Evolutionary conservation across 2,113 vertebrate genomes (phyloP).

Genomic region (Misgurnus anguillicaudatus): DNA sequence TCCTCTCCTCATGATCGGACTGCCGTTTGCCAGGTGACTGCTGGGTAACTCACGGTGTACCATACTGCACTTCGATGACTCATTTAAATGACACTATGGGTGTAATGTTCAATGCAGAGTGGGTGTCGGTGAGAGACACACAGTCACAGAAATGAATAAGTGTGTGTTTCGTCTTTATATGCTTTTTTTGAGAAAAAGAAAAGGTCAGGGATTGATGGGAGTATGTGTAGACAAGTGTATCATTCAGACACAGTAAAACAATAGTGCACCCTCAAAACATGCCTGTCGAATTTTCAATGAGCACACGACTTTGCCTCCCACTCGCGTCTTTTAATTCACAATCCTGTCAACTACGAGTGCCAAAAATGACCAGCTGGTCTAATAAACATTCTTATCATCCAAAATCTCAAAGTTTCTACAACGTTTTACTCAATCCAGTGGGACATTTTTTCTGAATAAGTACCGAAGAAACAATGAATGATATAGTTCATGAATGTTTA

Average conservation of each 20-base stretch:
- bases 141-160: slow-evolving; percentile 30
- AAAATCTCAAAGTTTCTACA: slow-evolving; percentile 11
- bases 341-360: slow-evolving; percentile 15
- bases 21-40: slow-evolving; percentile 48
- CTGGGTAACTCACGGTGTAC: slow-evolving; percentile 44
- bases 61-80: slow-evolving; percentile 41
- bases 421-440: slow-evolving; percentile 12
- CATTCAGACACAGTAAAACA: slow-evolving; percentile 9
- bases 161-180: not conserved
- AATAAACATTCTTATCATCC: slow-evolving; percentile 11
- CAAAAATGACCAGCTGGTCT: slow-evolving; percentile 36
- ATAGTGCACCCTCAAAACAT: not conserved
- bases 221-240: slow-evolving; percentile 14
- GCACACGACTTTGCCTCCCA: slow-evolving; percentile 28
- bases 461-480: not conserved
- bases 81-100: slow-evolving; percentile 44
- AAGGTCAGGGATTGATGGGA: slow-evolving; percentile 14
- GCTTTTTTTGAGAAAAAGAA: slow-evolving; percentile 20
- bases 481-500: not conserved
- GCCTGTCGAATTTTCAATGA: slow-evolving; percentile 38
- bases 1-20: slow-evolving; percentile 33
- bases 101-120: slow-evolving; percentile 42
- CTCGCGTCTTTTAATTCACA: slow-evolving; percentile 23
- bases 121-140: slow-evolving; percentile 24
- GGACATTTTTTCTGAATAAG: not conserved